Evolutionary conservation across 2,797 vertebrate genomes (phyloP), one percentile per base, ranked within the genome.

Genomic region (Cyprinodon diabolis): DNA sequence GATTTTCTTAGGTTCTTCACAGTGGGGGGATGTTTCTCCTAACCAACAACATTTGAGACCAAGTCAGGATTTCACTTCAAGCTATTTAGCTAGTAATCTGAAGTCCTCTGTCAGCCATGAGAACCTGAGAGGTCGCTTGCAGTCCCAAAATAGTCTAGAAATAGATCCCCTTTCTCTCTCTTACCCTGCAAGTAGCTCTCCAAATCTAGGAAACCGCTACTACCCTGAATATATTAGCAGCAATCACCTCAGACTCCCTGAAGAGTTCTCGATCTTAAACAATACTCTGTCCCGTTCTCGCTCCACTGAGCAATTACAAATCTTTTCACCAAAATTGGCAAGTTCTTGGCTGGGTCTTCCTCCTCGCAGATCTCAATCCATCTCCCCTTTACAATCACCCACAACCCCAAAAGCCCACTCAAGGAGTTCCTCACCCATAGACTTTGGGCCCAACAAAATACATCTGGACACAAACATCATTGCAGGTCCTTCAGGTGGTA

Each of bases 151-250:
- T 15, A 47, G 11, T 75, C 51, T 75, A 54, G 4, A 45, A 40
- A 15, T 0, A 30, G 72, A 74, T 55, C 58, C 12, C 15, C 14
- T 86, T 55, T 83, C 84, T 12, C 3, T 2, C 3, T 95, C 92
- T 37, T 75, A 66, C 68, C 85, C 91, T 43, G 72, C 11, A n/a
- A 0, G 1, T 6, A 0, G 17, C 17, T 37, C 86, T 45, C n/a
- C 3, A 23, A 4, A 65, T 45, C 9, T 2, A 45, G 58, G 43
- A 48, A 19, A 48, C 15, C 19, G 15, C 9, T 45, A 4, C 40
- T 70, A 40, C 12, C 2, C 54, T 8, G 17, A n/a, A 19, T n/a
- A 3, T 30, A 40, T 0, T 6, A 23, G 13, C 23, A 51, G n/a
- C 23, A 66, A 43, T 45, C 2, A 66, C 14, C 80, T 86, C 25